Conservation (phyloP, 1,140 invertebrate species). For the Pararge aegeria region DNA sequence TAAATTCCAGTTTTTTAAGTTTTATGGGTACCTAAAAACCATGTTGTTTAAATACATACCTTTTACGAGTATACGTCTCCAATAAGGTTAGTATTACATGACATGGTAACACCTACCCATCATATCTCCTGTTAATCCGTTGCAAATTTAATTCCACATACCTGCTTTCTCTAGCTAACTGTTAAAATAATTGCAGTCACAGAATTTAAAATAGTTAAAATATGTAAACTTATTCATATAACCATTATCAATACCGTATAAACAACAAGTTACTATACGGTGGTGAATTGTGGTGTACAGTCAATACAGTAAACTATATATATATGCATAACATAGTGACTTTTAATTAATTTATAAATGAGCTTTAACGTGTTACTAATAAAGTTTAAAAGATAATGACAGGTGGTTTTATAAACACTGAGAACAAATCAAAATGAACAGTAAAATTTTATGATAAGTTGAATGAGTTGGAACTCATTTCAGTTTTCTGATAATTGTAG, state of each 20-base stretch:
- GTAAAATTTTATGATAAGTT: not conserved
- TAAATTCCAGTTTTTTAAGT: not conserved
- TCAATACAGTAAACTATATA: not conserved
- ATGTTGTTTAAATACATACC: constrained; percentile 11
- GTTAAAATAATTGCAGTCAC: constrained; percentile 28
- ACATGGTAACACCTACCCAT: constrained; percentile 8
- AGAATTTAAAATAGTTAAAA: constrained; percentile 13
- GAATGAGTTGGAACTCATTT: not conserved
- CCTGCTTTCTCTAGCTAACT: constrained; percentile 27
- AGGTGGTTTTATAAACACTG: not conserved
- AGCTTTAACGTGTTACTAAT: not conserved
- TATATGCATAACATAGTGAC: not conserved
- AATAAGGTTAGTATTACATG: constrained; percentile 31
- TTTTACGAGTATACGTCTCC: constrained; percentile 2
- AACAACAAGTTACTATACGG: no score
- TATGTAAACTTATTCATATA: not conserved
- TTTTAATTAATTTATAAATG: not conserved
- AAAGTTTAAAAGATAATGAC: not conserved
- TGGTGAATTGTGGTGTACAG: no score
- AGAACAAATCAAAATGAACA: not conserved
- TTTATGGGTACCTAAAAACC: constrained; percentile 19
- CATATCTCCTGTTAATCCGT: constrained; percentile 25
- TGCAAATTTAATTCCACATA: constrained; percentile 26
- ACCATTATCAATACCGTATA: not conserved
- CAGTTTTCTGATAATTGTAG: no score